Evolutionary conservation across 2,888 invertebrate species (phyloP).

Genomic region (Ernsta delagoae): DNA sequence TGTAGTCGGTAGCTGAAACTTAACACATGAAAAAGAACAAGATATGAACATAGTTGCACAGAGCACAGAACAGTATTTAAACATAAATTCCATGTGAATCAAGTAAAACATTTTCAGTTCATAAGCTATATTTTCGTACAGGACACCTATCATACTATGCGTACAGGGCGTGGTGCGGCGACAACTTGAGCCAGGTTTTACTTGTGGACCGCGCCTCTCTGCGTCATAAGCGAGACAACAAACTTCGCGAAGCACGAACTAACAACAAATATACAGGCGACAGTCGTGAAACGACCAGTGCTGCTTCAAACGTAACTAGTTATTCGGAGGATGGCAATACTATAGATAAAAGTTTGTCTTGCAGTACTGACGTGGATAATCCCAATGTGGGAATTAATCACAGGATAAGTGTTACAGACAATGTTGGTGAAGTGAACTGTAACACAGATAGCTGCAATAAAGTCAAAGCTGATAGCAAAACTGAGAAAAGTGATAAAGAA

Average conservation of each 20-base stretch:
- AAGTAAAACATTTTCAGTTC: too few species aligned
- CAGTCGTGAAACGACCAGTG: neutral
- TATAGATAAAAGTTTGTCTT: constrained; percentile 1
- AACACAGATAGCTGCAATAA: too few species aligned
- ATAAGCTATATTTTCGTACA: neutral
- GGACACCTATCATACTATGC: constrained; percentile 92
- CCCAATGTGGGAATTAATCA: neutral
- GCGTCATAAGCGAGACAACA: constrained; percentile 91
- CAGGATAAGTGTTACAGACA: neutral
- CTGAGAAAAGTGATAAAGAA: too few species aligned
- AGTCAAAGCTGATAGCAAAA: too few species aligned
- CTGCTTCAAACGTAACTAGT: neutral
- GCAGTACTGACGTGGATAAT: neutral
- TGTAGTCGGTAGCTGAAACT: too few species aligned
- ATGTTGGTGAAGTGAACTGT: neutral
- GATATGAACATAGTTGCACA: neutral
- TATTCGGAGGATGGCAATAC: neutral
- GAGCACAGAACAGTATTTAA: neutral
- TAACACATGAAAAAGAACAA: neutral
- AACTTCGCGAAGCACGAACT: constrained; percentile 45
- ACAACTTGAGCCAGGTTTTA: constrained; percentile 84
- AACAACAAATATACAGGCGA: too few species aligned
- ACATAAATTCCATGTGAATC: too few species aligned
- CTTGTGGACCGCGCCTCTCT: constrained; percentile 92
- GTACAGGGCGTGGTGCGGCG: constrained; percentile 84